A percentile compares a stretch with the other conserved stretches of the same genome.
Conservation (phyloP, 2,888 invertebrate genomes). For the Ypsolopha scabrella region DNA sequence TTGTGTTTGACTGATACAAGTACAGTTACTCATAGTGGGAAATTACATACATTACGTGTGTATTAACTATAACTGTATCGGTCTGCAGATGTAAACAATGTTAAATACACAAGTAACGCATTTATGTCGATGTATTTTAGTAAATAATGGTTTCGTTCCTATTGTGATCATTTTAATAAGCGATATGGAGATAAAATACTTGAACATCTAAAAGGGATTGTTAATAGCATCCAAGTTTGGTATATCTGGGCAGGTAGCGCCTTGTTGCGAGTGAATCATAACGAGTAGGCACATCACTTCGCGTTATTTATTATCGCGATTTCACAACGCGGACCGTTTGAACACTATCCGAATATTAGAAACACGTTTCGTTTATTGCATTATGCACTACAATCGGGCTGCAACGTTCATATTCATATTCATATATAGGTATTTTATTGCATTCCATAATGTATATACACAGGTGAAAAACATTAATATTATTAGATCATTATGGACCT, state of each 20-base stretch:
- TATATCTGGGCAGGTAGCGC: slow-evolving; percentile 21
- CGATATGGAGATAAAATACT: slow-evolving; percentile 36
- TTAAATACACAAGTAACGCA: neutral
- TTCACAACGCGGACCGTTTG: slow-evolving; percentile 10
- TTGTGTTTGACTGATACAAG: neutral
- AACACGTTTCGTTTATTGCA: neutral
- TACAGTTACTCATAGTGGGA: neutral
- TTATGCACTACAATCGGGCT: no score
- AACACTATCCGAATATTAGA: neutral
- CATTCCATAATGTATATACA: no score
- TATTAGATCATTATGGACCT: no score
- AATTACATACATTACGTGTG: neutral
- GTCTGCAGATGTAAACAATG: neutral
- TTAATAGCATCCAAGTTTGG: slow-evolving; percentile 46
- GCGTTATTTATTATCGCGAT: slow-evolving; percentile 12
- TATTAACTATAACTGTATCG: neutral
- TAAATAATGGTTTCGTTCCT: slow-evolving; percentile 12
- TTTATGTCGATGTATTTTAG: slow-evolving; percentile 11
- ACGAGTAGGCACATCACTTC: slow-evolving; percentile 24
- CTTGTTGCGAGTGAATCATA: slow-evolving; percentile 34
- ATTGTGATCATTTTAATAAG: slow-evolving; percentile 14
- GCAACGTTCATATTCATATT: no score
- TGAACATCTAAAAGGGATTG: slow-evolving; percentile 39
- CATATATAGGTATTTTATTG: no score
- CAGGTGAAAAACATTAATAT: no score